Base-by-base conservation (phyloP, 1,140 invertebrate genomes). In the Sycophaga agraensis region DNA sequence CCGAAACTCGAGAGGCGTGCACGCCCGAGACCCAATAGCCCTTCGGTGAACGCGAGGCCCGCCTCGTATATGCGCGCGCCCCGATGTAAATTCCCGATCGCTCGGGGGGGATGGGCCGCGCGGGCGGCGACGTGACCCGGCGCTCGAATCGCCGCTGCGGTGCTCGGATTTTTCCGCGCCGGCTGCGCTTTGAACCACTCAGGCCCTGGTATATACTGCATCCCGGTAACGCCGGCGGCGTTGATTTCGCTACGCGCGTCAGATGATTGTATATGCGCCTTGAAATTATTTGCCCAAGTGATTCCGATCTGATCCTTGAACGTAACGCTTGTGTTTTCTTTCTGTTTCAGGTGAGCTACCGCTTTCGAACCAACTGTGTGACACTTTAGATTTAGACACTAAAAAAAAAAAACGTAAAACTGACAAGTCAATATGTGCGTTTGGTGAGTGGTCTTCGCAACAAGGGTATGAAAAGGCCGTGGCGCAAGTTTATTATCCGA, bases 351-450 rank as follows among this genome's bases (percentile, higher is more conserved):
- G 59, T 62, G 31, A 62, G 59, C 21, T 56, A 56, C 40, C 1
- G 0, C 21, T 17, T 12, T 5, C 17, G 2, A 5, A 6, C 14
- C 5, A 35, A 17, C 14, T 26, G 1, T 17, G 11, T 28, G 48
- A 40, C 42, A 14, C 22, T 14, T 24, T 0, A 22, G 35, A 43
- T 28, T 40, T n/a, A n/a, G 17, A 45, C n/a, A 48, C 8, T 4
- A 28, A 48, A 17, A 48, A n/a, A n/a, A n/a, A n/a, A n/a, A n/a
- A n/a, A n/a, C n/a, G n/a, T n/a, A n/a, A n/a, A 61, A 54, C 50
- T 56, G 59, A 62, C 59, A 50, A 62, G 53, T 62, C 51, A 56
- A 62, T 49, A 61, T n/a, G n/a, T n/a, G n/a, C n/a, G 12, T 21
- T 54, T 22, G 46, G 56, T 55, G 40, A 61, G 51, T 61, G 26